These are phyloP conservation scores for Dreissena polymorpha DNA, from an alignment of 1,140 invertebrate species.

Conservation along the genomic window DNA sequence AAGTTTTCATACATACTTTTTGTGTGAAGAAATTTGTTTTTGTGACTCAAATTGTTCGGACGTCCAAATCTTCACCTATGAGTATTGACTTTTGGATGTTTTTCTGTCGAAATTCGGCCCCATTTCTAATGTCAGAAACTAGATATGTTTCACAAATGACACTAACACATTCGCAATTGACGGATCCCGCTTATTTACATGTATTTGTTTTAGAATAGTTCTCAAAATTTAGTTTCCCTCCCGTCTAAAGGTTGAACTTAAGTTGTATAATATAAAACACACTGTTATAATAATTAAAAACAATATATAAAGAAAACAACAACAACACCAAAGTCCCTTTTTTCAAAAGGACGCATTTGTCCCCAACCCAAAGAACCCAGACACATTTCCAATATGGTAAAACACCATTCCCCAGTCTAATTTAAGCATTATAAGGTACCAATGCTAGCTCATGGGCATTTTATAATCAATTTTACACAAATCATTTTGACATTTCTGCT, in stretches of 20 bases:
- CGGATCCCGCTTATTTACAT: too few relatives aligned
- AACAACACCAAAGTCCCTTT: too few relatives aligned
- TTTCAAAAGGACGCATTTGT: neutral
- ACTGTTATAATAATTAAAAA: too few relatives aligned
- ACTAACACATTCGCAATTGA: too few relatives aligned
- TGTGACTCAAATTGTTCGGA: neutral
- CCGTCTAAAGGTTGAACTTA: neutral
- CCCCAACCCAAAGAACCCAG: neutral
- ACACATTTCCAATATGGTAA: neutral
- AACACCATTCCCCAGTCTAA: neutral
- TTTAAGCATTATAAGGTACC: too few relatives aligned
- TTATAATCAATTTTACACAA: neutral
- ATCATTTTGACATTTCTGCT: neutral
- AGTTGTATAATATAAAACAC: too few relatives aligned
- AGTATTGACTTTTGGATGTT: too few relatives aligned
- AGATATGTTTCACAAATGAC: neutral
- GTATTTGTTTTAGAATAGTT: neutral
- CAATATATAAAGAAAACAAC: too few relatives aligned
- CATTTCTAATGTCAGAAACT: neutral
- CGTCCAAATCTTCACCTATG: neutral
- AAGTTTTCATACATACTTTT: too few relatives aligned
- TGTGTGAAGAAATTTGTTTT: neutral
- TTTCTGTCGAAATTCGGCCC: neutral
- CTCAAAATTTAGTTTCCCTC: neutral
- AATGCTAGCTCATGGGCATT: neutral